Percentiles rank a stretch among this genome's conserved stretches.
These are phyloP conservation scores for Drosophila nigricruria DNA, from an alignment of 2,888 invertebrate genomes.

Conservation along the genomic window DNA sequence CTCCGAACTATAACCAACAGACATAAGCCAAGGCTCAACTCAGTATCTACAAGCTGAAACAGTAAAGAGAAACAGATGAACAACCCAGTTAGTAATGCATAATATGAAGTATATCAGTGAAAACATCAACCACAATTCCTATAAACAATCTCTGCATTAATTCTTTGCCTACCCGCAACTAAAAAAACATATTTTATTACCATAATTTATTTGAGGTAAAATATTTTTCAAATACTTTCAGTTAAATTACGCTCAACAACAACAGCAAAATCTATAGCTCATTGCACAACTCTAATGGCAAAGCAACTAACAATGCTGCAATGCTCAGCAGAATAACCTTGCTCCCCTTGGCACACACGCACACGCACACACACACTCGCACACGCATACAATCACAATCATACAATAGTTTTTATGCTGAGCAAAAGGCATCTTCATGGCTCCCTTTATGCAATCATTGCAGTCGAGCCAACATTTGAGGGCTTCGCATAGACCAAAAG, in stretches of 20 bases:
- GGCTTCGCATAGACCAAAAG: slow-evolving; percentile 24
- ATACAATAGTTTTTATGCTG: slow-evolving; percentile 51
- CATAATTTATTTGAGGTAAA: background rate
- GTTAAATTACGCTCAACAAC: slow-evolving; percentile 16
- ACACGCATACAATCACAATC: slow-evolving; percentile 28
- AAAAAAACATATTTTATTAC: background rate
- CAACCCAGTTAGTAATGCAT: background rate
- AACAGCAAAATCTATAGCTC: slow-evolving; percentile 23
- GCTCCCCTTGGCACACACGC: slow-evolving; percentile 45
- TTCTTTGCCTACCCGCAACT: background rate
- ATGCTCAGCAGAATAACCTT: slow-evolving; percentile 66
- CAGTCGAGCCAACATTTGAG: slow-evolving; percentile 49
- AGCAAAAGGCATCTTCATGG: slow-evolving; percentile 45
- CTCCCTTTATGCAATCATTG: slow-evolving; percentile 71
- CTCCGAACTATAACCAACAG: background rate
- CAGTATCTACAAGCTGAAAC: background rate
- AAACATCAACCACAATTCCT: background rate
- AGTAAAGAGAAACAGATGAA: background rate
- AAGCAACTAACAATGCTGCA: slow-evolving; percentile 55
- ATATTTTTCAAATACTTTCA: slow-evolving; percentile 3
- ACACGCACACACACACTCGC: slow-evolving; percentile 12
- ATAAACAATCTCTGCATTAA: background rate
- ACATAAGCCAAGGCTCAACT: background rate
- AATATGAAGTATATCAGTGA: background rate
- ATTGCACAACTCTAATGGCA: slow-evolving; percentile 49